Evolutionary conservation across 2,888 invertebrate species (phyloP), one percentile per base, ranked within the genome.

Genomic region (Epiblema foenella): DNA sequence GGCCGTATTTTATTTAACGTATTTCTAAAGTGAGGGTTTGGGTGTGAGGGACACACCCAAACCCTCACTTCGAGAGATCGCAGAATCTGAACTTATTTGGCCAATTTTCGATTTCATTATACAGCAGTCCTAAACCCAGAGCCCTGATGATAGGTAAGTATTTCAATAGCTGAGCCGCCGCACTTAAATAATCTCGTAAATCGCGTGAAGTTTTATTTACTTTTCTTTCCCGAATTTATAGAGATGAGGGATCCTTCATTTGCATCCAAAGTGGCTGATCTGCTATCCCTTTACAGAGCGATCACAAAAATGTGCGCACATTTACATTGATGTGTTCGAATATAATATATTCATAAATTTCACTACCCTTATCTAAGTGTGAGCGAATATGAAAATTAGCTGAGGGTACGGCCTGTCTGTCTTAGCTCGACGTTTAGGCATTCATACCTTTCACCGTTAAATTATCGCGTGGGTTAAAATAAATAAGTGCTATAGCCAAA

Each of bases 221-320:
- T 59, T 57, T 64, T 52, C 51, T 64, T 65, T 65, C 51, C 49
- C 57, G 63, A 69, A 65, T 69, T 69, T 69, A 65, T 69, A 69
- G 69, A 69, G 69, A 69, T 69, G 69, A 69, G 65, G 65, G 64
- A 60, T 68, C 68, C 57, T 64, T 74, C 75, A 80, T 82, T 81
- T 81, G 79, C 79, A 82, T 83, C 78, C 77, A 77, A 82, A 82
- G 76, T 77, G 76, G 70, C 72, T 77, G 77, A 82, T 79, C 76
- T 75, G 68, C 78, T 78, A 77, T 76, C 78, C 74, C 69, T 73
- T 73, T 79, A 78, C 78, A 77, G 76, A 75, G 79, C 78, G 78
- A 80, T 81, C 81, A 78, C 74, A 78, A 80, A 79, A 79, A 78
- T 77, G 81, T 75, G 67, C 74, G 73, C 76, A 68, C 74, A 79